These are phyloP conservation scores for Notiomystis cincta DNA, from an alignment of 2,113 vertebrate genomes.

Conservation along the genomic window DNA sequence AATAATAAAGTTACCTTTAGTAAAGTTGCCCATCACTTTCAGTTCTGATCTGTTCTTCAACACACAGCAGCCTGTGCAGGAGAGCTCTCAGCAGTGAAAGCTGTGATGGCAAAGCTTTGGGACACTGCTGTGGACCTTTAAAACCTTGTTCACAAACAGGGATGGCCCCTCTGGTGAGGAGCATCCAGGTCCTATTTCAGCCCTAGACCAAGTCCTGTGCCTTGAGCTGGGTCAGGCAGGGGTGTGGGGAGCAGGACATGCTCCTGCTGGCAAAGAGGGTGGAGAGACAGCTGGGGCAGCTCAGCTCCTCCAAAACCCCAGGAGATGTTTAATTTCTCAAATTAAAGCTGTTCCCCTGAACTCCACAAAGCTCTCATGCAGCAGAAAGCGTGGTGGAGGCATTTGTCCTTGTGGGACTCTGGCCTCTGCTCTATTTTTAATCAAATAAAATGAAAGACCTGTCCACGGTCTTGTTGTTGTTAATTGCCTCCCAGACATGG, in stretches of 20 bases:
- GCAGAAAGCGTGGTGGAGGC: not conserved
- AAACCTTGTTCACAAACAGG: not conserved
- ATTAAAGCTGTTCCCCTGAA: not conserved
- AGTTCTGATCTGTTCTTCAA: not conserved
- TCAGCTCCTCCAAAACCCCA: not conserved
- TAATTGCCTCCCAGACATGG: slow-evolving; percentile 35
- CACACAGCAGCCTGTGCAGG: not conserved
- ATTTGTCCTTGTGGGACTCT: not conserved
- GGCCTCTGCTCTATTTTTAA: not conserved
- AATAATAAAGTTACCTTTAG: not conserved
- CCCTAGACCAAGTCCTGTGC: not conserved
- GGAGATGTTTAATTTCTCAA: not conserved
- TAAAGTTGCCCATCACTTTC: not conserved
- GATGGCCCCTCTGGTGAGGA: not conserved
- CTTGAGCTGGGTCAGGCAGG: not conserved
- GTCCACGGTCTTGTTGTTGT: not conserved
- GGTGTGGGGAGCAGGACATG: not conserved
- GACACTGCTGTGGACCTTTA: not conserved
- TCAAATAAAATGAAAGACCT: not conserved
- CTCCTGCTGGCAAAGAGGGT: not conserved
- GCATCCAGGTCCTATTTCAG: not conserved
- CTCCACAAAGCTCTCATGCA: not conserved
- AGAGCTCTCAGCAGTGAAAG: not conserved
- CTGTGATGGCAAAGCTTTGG: not conserved
- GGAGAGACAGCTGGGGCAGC: not conserved